phyloP scores from a whole-genome alignment of 2,888 invertebrate genomes.

The Furcula furcula region DNA sequence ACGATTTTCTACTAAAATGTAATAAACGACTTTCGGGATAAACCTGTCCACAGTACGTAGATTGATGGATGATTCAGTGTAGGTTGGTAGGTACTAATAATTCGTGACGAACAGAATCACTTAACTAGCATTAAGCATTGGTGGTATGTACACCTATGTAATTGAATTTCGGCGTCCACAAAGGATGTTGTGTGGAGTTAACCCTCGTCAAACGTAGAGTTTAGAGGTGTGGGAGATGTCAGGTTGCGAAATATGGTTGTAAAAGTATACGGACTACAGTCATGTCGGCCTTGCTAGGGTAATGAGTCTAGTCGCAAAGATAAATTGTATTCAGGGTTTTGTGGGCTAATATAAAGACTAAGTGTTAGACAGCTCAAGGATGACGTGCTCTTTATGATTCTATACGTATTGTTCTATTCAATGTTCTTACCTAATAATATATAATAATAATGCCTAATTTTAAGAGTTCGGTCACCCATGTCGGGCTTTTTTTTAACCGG shows the following conservation, averaged over 20 bases:
- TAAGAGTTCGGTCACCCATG: no score
- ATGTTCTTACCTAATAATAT: no score
- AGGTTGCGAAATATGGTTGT: neutral
- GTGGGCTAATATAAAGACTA: neutral
- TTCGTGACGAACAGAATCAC: neutral
- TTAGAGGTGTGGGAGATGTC: neutral
- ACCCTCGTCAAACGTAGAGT: neutral
- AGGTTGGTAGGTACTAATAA: neutral
- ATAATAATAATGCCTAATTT: no score
- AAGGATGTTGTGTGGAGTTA: neutral
- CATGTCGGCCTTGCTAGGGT: neutral
- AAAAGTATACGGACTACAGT: neutral
- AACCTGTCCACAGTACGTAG: neutral
- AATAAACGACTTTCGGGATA: neutral
- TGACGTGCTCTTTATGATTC: neutral
- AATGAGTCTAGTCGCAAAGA: neutral
- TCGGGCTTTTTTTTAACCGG: no score
- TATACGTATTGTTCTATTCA: no score
- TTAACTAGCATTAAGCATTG: neutral
- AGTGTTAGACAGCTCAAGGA: neutral
- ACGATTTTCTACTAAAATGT: neutral
- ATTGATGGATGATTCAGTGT: neutral
- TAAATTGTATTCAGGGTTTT: neutral
- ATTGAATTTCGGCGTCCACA: neutral
- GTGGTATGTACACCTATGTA: neutral